phyloP scores from a whole-genome alignment of 2,888 invertebrate genomes.

The Drosophila testacea region DNA sequence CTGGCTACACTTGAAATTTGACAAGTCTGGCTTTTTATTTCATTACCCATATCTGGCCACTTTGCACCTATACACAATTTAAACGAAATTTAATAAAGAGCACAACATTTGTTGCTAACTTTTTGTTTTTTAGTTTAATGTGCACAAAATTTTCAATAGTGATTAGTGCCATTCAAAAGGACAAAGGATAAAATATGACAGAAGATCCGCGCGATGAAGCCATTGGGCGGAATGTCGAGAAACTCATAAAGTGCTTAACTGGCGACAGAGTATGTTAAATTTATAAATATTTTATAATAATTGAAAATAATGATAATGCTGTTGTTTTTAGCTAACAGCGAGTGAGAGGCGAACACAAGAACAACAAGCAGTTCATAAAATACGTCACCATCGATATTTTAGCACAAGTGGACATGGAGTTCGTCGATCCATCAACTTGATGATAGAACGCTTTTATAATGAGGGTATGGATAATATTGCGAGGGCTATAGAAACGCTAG shows the following conservation, averaged over 20 bases:
- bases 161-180: background rate
- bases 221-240: slow-evolving; percentile 6
- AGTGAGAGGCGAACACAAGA: slow-evolving; percentile 84
- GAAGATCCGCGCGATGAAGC: slow-evolving; percentile 27
- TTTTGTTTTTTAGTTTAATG: slow-evolving; percentile 5
- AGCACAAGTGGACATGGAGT: slow-evolving; percentile 85
- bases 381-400: slow-evolving; percentile 85
- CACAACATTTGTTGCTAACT: slow-evolving; percentile 33
- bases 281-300: background rate
- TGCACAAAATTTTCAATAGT: background rate
- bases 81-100: slow-evolving; percentile 9
- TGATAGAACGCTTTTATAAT: slow-evolving; percentile 85
- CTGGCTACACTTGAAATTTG: background rate
- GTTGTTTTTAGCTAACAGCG: slow-evolving; percentile 79
- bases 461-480: slow-evolving; percentile 86
- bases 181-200: slow-evolving; percentile 20
- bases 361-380: slow-evolving; percentile 80
- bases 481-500: slow-evolving; percentile 83
- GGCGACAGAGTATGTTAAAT: slow-evolving; percentile 24
- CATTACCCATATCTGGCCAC: slow-evolving; percentile 24
- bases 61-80: slow-evolving; percentile 13
- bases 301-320: background rate
- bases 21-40: background rate
- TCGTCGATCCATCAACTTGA: slow-evolving; percentile 84
- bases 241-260: slow-evolving; percentile 30